Evolutionary conservation across 2,113 vertebrate species (phyloP).

Genomic region (Tragelaphus strepsiceros): DNA sequence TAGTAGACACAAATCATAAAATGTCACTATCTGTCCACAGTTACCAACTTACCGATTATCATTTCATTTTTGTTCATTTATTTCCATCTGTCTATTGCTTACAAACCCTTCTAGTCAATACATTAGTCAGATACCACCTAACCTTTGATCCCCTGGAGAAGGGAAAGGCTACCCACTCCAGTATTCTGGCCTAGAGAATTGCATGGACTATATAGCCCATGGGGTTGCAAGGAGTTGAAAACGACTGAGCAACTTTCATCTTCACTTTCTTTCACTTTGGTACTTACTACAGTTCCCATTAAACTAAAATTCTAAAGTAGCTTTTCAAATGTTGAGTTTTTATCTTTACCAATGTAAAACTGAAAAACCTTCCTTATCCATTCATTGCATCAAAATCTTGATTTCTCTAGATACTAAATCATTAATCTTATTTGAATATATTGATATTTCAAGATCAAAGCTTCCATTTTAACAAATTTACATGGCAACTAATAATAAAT

Average conservation of each 20-base stretch:
- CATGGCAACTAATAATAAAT: conserved; percentile 60
- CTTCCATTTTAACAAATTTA: conserved; percentile 67
- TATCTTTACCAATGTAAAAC: conserved; percentile 37
- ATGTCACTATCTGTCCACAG: background rate
- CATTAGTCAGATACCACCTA: background rate
- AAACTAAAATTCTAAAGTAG: conserved; percentile 6
- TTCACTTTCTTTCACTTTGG: background rate
- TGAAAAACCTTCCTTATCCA: conserved; percentile 9
- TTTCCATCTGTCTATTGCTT: conserved; percentile 41
- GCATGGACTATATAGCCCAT: background rate
- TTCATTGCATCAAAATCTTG: background rate
- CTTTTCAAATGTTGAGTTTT: conserved; percentile 41
- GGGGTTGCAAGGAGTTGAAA: background rate
- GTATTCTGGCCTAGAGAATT: background rate
- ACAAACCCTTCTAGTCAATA: background rate
- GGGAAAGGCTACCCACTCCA: background rate
- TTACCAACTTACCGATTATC: conserved; percentile 9
- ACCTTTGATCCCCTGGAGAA: background rate
- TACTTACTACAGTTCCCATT: background rate
- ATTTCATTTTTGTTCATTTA: conserved; percentile 30
- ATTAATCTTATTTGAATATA: conserved; percentile 32
- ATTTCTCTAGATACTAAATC: conserved; percentile 10
- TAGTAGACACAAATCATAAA: background rate
- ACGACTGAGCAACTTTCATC: background rate
- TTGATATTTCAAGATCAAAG: conserved; percentile 50